Evolutionary conservation across 2,797 vertebrate genomes (phyloP).

Genomic region (Limnodromus scolopaceus): DNA sequence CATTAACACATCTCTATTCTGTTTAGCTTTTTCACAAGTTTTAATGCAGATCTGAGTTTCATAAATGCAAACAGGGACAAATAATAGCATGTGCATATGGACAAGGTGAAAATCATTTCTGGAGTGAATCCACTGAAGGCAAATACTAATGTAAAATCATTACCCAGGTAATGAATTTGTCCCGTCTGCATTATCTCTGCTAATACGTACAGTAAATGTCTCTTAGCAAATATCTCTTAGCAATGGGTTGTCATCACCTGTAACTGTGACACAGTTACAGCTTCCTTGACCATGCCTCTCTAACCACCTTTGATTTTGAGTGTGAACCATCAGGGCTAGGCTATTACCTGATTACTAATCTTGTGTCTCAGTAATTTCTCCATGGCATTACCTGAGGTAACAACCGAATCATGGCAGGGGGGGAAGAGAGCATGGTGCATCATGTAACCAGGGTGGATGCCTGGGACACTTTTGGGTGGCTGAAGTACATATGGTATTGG

Average conservation of each 20-base stretch:
- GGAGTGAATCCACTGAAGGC: background rate
- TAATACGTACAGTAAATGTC: background rate
- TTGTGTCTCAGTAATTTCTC: background rate
- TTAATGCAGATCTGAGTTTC: background rate
- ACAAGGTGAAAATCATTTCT: background rate
- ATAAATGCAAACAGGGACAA: background rate
- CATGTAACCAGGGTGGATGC: background rate
- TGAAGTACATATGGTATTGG: background rate
- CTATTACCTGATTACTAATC: conserved; percentile 1
- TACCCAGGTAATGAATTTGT: background rate
- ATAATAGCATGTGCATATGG: background rate
- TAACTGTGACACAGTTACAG: background rate
- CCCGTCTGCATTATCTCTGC: background rate
- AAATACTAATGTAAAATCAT: background rate
- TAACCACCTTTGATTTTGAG: background rate
- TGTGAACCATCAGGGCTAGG: background rate
- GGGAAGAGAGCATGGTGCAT: background rate
- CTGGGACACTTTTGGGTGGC: background rate
- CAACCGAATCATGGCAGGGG: background rate
- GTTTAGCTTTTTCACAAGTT: background rate
- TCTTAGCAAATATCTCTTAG: background rate
- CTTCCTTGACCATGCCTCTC: background rate
- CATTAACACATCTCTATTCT: background rate
- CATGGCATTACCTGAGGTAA: background rate
- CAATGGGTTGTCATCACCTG: background rate